Evolutionary conservation across 2,888 invertebrate genomes (phyloP), one percentile per base, ranked within the genome.

Genomic region (Lepidochitona cinerea): DNA sequence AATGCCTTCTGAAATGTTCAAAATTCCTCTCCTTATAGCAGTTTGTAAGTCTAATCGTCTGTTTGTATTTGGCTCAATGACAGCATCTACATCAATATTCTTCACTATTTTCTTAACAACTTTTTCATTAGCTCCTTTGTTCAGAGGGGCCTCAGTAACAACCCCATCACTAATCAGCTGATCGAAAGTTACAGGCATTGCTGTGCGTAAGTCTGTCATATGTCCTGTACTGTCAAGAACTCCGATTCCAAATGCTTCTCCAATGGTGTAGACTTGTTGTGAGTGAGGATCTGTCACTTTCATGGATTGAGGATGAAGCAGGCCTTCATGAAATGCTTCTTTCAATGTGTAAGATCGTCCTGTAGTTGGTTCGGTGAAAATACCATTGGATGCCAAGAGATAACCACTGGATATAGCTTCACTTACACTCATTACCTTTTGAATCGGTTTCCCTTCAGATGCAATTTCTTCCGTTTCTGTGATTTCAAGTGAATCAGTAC

Each of bases 311-410:
- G 82, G 79, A 52, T 84, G 76, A 33, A 87, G 82, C 37, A 79
- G 75, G 29, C 82, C 84, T 33, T 75, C 67, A 64, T 83, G 78
- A 29, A 96, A 94, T 23, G 97, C 97, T 70, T 95, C 94, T 90
- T 96, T 95, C 83, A 95, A 93, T 0, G 95, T 94, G 80, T 97
- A 92, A 87, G 94, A 94, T 87, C 95, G 93, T 2, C 95, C 96
- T 0, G 96, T 95, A 82, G 93, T 93, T 0, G 96, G 96, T 90
- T 97, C 96, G 75, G 79, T 93, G 91, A 89, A 95, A 94, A 83
- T 94, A 93, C 37, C 95, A 94, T 76, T 95, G 92, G 95, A 94
- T 65, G 94, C 93, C 91, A 96, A 95, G 69, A 97, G 92, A 67
- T 95, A 89, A 73, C 95, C 95, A 70, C 92, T 85, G 18, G 86